Percentiles rank a stretch among this genome's conserved stretches.
phyloP scores from a whole-genome alignment of 2,797 vertebrate genomes.

The Phaenicophaeus curvirostris region DNA sequence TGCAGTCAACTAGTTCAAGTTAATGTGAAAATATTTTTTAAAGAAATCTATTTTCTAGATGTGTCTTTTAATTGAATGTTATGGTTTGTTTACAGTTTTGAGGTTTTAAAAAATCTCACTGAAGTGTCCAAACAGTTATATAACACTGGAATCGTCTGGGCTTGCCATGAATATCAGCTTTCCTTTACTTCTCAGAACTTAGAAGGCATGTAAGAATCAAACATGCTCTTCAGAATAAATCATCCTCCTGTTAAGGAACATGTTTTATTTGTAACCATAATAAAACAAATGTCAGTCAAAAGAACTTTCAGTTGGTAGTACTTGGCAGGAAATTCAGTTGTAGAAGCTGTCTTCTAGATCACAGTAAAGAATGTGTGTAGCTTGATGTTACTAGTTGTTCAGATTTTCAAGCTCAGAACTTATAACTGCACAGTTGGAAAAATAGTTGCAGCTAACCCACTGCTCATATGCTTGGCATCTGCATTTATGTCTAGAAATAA shows the following conservation, averaged over 20 bases:
- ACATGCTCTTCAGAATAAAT: constrained; percentile 19
- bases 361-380: background rate
- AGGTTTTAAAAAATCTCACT: background rate
- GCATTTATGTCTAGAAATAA: constrained; percentile 64
- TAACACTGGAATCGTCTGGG: background rate
- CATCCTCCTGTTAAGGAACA: background rate
- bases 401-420: constrained; percentile 43
- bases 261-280: constrained; percentile 29
- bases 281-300: constrained; percentile 20
- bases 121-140: background rate
- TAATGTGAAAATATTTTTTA: background rate
- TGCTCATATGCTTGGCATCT: constrained; percentile 61
- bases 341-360: constrained; percentile 31
- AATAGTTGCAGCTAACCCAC: constrained; percentile 57
- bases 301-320: constrained; percentile 19
- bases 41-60: background rate
- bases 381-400: constrained; percentile 52
- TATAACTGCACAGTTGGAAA: constrained; percentile 52
- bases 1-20: background rate
- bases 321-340: constrained; percentile 29
- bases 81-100: background rate
- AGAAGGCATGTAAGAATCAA: background rate
- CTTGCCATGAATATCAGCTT: background rate
- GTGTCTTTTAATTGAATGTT: background rate
- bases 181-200: background rate